phyloP scores from a whole-genome alignment of 2,113 vertebrate genomes.

The Penelope pileata region DNA sequence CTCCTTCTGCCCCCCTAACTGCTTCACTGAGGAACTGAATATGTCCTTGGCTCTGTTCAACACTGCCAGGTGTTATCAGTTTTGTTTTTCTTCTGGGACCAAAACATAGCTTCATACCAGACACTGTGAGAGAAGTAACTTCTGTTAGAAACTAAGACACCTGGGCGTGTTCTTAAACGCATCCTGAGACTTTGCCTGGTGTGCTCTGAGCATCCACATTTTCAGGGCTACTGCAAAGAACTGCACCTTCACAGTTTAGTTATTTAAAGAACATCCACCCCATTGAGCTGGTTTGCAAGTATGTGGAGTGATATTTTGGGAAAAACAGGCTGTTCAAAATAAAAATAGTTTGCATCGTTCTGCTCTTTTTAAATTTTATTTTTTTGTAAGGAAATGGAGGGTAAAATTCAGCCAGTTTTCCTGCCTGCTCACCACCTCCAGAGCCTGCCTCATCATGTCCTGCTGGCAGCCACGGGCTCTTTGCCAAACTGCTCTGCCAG shows the following conservation, averaged over 20 bases:
- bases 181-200: not conserved
- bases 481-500: conserved; percentile 17
- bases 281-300: not conserved
- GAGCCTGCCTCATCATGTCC: not conserved
- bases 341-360: not conserved
- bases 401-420: not conserved
- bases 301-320: not conserved
- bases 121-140: no score
- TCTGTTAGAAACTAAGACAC: no score
- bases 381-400: not conserved
- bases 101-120: no score
- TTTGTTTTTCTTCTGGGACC: no score
- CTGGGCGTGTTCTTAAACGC: not conserved
- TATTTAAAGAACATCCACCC: not conserved
- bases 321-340: conserved; percentile 1
- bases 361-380: not conserved
- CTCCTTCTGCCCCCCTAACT: no score
- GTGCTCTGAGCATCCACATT: not conserved
- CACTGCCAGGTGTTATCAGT: no score
- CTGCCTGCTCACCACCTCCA: not conserved
- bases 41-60: no score
- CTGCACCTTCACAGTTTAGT: not conserved
- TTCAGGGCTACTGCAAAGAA: not conserved
- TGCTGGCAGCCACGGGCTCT: not conserved
- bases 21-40: no score